phyloP scores from a whole-genome alignment of 2,888 invertebrate genomes.

The Tipula confusa region DNA sequence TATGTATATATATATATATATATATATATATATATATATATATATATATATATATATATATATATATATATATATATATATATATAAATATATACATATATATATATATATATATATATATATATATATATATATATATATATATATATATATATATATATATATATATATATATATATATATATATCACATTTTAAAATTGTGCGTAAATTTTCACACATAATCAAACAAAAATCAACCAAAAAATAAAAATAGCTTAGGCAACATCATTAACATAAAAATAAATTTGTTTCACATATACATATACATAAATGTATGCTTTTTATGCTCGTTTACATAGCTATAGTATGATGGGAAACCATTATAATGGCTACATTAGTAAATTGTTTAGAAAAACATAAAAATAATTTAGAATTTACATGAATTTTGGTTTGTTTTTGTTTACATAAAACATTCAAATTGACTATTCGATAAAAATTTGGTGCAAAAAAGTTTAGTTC shows the following conservation, averaged over 20 bases:
- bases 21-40: too few relatives aligned
- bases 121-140: too few relatives aligned
- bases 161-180: background rate
- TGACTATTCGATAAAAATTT: too few relatives aligned
- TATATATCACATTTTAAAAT: background rate
- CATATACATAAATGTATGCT: background rate
- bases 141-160: too few relatives aligned
- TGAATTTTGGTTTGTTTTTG: background rate
- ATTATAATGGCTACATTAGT: background rate
- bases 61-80: too few relatives aligned
- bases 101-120: too few relatives aligned
- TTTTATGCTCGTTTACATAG: too few relatives aligned
- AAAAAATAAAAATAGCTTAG: background rate
- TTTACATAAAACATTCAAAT: too few relatives aligned
- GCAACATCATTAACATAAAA: constrained; percentile 20
- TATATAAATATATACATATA: too few relatives aligned
- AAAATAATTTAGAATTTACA: background rate
- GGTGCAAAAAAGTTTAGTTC: too few relatives aligned
- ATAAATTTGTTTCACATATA: background rate
- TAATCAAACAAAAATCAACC: constrained; percentile 6
- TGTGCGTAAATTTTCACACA: constrained; percentile 20
- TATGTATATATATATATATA: too few relatives aligned
- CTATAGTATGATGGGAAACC: background rate
- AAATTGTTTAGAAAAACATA: constrained; percentile 8
- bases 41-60: too few relatives aligned